Base-by-base conservation (phyloP, 2,888 invertebrate species). In the Tyria jacobaeae region DNA sequence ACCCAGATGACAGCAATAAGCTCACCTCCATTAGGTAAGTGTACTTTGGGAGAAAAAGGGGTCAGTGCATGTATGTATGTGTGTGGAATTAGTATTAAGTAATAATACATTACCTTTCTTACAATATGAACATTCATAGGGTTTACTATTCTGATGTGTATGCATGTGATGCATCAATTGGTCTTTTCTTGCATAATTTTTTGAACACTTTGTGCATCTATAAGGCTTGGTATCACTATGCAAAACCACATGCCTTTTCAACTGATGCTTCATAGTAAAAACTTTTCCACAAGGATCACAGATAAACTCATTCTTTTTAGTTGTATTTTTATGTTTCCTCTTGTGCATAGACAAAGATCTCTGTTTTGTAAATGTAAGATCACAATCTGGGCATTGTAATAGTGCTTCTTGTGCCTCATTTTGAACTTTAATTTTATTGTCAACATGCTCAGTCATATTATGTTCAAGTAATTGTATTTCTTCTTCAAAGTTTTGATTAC, bases 131-230 rank as follows among this genome's bases (percentile, higher is more conserved):
- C 96, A 96, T 17, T 91, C 87, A 79, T 95, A 94, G 7, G 94
- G 94, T 77, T 95, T 96, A 27, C 90, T 81, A 3, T 94, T 94
- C 24, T 90, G 89, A 82, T 95, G 95, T n/a, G 90, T 89, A 70
- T 94, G 95, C 85, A 95, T 88, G 79, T 96, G 96, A 62, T 94
- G 89, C 12, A 88, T 88, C 0, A 95, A 82, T 71, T 95, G 95
- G 54, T 95, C 95, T 1, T 92, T 91, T 52, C 95, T 86, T 0
- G 95, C 90, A 75, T 95, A 96, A 1, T 89, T 89, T 75, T 95
- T 95, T 1, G 92, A 85, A 74, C 96, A 96, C 51, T 94, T 84
- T 5, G 86, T 85, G 81, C 96, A 96, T 54, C 89, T 87, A 66
- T 90, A 93, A 0, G 93, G 92, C 62, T 93, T 94, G 2, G 92